phyloP scores from a whole-genome alignment of 2,797 vertebrate genomes.

The Cyclura pinguis region DNA sequence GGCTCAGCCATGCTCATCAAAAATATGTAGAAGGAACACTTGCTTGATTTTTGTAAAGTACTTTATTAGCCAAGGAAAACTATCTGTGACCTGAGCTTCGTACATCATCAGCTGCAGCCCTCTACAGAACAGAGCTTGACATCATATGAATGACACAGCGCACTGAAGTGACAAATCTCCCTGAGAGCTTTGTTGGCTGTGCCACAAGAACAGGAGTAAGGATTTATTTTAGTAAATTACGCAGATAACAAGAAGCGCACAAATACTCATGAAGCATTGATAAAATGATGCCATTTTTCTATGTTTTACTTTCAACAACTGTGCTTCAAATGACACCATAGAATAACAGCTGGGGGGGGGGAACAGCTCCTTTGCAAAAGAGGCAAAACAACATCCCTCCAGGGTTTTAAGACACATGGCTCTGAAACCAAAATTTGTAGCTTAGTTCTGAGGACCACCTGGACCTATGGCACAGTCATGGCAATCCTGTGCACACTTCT shows the following conservation, averaged over 20 bases:
- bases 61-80: neutral
- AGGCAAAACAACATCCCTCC: accelerated
- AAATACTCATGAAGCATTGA: neutral
- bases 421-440: neutral
- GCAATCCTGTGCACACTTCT: neutral
- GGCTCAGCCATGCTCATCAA: neutral
- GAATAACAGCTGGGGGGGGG: accelerated
- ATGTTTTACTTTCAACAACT: neutral
- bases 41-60: slow-evolving; percentile 3
- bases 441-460: neutral
- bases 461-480: neutral
- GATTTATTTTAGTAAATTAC: slow-evolving; percentile 12
- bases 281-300: slow-evolving; percentile 1
- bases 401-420: neutral
- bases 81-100: slow-evolving; percentile 41
- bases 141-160: slow-evolving; percentile 24
- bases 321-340: neutral
- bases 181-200: neutral
- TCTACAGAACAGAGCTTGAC: neutral
- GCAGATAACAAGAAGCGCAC: accelerated
- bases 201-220: accelerated
- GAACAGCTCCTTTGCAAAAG: neutral
- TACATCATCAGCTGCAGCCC: slow-evolving; percentile 37
- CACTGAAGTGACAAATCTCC: slow-evolving; percentile 37
- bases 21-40: neutral